These are phyloP conservation scores for Ancistrus triradiatus DNA, from an alignment of 2,113 vertebrate genomes.

Conservation along the genomic window DNA sequence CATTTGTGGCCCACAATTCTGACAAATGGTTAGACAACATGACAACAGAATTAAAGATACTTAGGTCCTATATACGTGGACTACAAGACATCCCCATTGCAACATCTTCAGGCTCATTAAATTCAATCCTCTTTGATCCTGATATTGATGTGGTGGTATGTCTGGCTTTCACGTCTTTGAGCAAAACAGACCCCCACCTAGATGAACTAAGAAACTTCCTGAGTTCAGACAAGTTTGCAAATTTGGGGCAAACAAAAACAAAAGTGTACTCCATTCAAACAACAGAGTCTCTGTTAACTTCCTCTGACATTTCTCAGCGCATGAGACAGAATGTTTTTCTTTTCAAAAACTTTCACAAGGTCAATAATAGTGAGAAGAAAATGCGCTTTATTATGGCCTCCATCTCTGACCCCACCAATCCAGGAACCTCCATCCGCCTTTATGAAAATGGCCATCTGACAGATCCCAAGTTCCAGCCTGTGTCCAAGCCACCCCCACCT, in stretches of 20 bases:
- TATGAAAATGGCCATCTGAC: background rate
- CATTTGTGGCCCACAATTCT: conserved; percentile 22
- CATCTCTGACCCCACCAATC: background rate
- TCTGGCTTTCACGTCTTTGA: conserved; percentile 50
- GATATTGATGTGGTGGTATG: conserved; percentile 20
- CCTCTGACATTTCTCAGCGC: background rate
- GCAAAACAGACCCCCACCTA: conserved; percentile 33
- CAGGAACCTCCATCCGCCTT: conserved; percentile 5
- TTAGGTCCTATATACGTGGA: conserved; percentile 23
- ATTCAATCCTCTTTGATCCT: conserved; percentile 1
- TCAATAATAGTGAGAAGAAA: background rate
- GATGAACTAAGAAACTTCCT: background rate
- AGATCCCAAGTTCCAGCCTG: background rate
- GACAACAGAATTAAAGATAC: conserved; percentile 32
- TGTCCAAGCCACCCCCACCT: background rate
- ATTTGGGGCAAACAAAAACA: background rate
- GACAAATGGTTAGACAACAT: conserved; percentile 45
- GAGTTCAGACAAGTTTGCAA: background rate
- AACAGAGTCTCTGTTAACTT: background rate
- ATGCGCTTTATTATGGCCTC: conserved; percentile 10
- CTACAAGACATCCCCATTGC: conserved; percentile 40
- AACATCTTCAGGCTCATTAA: background rate
- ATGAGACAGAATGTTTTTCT: conserved; percentile 14
- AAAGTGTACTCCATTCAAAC: background rate
- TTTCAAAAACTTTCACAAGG: background rate